A percentile compares a stretch with the other conserved stretches of the same genome.
Conservation (phyloP, 64 coral and sea anemone genomes). For the Dendronephthya gigantea region DNA sequence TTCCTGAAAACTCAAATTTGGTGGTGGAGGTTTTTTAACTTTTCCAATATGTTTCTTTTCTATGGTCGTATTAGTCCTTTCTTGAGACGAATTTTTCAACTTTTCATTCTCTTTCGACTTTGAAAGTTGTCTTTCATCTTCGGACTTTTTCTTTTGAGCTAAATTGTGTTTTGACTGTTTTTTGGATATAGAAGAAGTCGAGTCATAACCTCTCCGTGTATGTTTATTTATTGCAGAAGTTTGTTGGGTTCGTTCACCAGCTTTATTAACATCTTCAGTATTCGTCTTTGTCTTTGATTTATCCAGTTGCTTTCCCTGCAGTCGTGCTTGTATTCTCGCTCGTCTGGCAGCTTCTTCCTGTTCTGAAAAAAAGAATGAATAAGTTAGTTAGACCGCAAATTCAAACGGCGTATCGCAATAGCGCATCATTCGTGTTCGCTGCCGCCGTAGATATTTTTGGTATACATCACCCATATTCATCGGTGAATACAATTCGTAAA, state of each 20-base stretch:
- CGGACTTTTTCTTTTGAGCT: not conserved
- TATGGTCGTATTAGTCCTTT: not conserved
- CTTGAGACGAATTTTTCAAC: not conserved
- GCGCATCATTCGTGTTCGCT: too few relatives aligned
- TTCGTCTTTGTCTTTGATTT: not conserved
- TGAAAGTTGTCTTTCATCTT: not conserved
- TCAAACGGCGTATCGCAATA: too few relatives aligned
- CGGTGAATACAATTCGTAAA: too few relatives aligned
- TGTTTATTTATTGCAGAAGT: not conserved
- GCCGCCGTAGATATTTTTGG: too few relatives aligned
- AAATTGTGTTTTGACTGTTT: not conserved
- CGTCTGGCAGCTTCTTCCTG: not conserved
- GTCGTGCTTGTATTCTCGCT: slow-evolving; percentile 9
- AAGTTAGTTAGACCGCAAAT: too few relatives aligned
- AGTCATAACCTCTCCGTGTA: not conserved
- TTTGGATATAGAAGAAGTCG: not conserved
- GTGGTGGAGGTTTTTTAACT: not conserved
- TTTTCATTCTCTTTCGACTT: not conserved
- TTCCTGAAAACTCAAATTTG: not conserved
- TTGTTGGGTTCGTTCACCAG: not conserved
- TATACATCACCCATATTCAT: too few relatives aligned
- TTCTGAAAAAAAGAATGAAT: not conserved
- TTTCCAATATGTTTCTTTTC: not conserved
- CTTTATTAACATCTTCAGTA: not conserved
- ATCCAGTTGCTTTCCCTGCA: not conserved